Evolutionary conservation across 2,888 invertebrate species (phyloP), one percentile per base, ranked within the genome.

Genomic region (Drosophila meridionalis): DNA sequence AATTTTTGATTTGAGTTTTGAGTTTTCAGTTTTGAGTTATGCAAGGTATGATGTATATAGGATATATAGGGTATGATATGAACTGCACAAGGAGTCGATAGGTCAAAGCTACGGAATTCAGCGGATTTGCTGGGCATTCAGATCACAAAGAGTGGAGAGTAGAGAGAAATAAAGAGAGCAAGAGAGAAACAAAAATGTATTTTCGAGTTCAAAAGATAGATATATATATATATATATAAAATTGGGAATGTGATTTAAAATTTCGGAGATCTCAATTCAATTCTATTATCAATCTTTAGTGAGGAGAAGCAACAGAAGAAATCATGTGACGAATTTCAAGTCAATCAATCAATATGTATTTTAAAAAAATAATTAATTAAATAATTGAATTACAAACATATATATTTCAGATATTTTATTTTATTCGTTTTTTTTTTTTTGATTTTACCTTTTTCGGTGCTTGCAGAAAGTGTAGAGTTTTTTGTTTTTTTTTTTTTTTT

Each of bases 361-460:
- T 63, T 64, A 57, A 11, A 45, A 47, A 47, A 36, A 34, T 52
- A 47, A 59, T 57, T 43, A 68, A 75, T 38, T 47, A 62, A 50
- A 47, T 52, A 32, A 56, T 58, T 43, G 34, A 53, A 78, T 38
- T 48, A 65, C 20, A 56, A 42, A 56, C n/a, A 58, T 32, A 48
- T 57, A 71, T 60, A 60, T 52, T 53, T 53, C 12, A 34, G 5
- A 52, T 32, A 28, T 20, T 50, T 20, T 59, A 32, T 56, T 57
- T 40, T 34, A 43, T 45, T 43, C 30, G 6, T 36, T 28, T 57
- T 40, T 36, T 73, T 48, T 57, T 26, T 48, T 47, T 61, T 55
- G 47, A 48, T 85, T 91, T 92, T 90, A 92, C 91, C 92, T 91
- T 91, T 84, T 89, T 90, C 87, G 91, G 90, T 92, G 92, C 91